Evolutionary conservation across 2,888 invertebrate species (phyloP), one percentile per base, ranked within the genome.

Genomic region (Cosmia pyralina): DNA sequence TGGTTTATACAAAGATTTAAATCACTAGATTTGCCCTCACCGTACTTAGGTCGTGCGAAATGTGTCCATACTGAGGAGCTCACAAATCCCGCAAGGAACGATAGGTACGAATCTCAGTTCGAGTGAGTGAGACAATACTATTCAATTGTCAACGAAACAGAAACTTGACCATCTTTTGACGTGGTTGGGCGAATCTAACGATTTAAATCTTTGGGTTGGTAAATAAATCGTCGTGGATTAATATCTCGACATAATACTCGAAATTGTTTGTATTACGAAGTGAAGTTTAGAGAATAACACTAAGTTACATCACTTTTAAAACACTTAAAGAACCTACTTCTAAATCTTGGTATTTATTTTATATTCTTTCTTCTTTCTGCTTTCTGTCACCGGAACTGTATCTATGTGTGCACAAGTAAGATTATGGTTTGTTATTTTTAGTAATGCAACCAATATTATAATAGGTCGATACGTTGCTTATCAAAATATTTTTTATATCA

Each of bases 351-450:
- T 66, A 46, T 72, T 50, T 77, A 65, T 68, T 75, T 77, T 60
- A 65, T 65, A 59, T 70, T 86, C 57, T 85, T 79, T 82, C 84
- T 81, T 76, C 75, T 83, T 78, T 83, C 86, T 85, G 90, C 88
- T 88, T 83, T 85, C 87, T 88, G 46, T 85, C 85, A 72, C 80
- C 77, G 87, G 83, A 86, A 73, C 76, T 79, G 79, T 84, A 82
- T 86, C 77, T 83, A 81, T 84, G 79, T 87, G 82, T 86, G 84
- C 88, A 81, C 90, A 90, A 90, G 90, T 90, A 90, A 90, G 90
- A 85, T 67, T 55, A 72, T 77, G 52, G 83, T 85, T 83, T 83
- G 74, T 81, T 83, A 75, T 52, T 76, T 64, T 71, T 69, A 64
- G 72, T 52, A 50, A 28, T 46, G 68, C 72, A 41, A 38, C 19